These are phyloP conservation scores for Perodicticus potto DNA, from an alignment of 2,797 vertebrate genomes.

Conservation along the genomic window DNA sequence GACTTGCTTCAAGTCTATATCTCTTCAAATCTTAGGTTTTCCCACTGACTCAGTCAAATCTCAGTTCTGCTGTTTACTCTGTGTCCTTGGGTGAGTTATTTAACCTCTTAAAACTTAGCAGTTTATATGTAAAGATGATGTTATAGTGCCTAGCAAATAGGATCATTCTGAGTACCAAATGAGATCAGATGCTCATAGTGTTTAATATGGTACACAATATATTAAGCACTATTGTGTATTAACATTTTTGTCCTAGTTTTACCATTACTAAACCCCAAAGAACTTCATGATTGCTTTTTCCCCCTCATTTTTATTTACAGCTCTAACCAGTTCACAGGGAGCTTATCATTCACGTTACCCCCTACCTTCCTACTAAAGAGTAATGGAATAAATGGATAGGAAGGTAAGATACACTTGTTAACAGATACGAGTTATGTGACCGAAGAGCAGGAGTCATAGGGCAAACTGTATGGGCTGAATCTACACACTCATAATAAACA, in stretches of 20 bases:
- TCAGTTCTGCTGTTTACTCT: not conserved
- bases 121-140: not conserved
- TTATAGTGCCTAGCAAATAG: not conserved
- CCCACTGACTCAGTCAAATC: not conserved
- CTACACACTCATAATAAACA: not conserved
- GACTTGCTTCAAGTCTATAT: not conserved
- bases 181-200: not conserved
- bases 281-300: not conserved
- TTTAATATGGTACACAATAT: not conserved
- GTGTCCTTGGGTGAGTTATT: not conserved
- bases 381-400: not conserved
- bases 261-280: not conserved
- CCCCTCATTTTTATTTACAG: constrained; percentile 10
- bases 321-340: not conserved
- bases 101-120: not conserved
- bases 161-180: not conserved
- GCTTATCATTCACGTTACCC: not conserved
- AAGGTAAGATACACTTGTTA: not conserved
- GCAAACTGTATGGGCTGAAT: not conserved
- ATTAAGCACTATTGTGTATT: not conserved
- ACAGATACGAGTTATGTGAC: not conserved
- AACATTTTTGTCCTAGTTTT: not conserved
- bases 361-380: not conserved
- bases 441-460: not conserved
- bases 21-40: not conserved